A percentile compares a stretch with the other conserved stretches of the same genome.
Conservation (phyloP, 1,140 invertebrate genomes). For the Zelostemma sp. region DNA sequence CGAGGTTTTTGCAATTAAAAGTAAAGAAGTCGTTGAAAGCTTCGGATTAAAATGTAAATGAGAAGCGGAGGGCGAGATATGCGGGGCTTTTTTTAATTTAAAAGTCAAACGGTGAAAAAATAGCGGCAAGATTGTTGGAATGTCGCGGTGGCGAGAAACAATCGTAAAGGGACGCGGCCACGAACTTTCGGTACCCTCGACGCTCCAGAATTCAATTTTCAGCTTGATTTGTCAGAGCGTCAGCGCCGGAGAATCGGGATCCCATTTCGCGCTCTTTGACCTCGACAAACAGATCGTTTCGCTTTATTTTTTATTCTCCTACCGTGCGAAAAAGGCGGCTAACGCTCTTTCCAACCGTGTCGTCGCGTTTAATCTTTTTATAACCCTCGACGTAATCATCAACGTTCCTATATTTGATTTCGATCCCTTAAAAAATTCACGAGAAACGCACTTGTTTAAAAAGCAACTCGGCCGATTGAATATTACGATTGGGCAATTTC, state of each 20-base stretch:
- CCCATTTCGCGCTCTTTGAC: conserved; percentile 59
- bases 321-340: conserved; percentile 11
- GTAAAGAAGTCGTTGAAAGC: neutral
- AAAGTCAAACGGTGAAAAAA: conserved; percentile 15
- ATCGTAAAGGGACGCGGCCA: conserved; percentile 44
- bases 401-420: too few species aligned
- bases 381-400: too few species aligned
- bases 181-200: conserved; percentile 37
- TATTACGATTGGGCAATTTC: neutral
- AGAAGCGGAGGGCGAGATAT: too few species aligned
- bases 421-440: too few species aligned
- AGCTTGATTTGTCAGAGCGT: conserved; percentile 68
- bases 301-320: conserved; percentile 39
- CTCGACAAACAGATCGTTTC: conserved; percentile 60
- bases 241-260: conserved; percentile 50
- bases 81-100: neutral
- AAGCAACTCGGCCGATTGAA: neutral
- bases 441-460: too few species aligned
- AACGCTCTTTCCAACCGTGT: neutral
- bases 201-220: conserved; percentile 67
- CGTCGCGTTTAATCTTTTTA: neutral
- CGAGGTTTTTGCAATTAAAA: too few species aligned
- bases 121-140: conserved; percentile 40
- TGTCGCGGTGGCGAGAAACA: conserved; percentile 53
- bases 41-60: too few species aligned